Base-by-base conservation (phyloP, 2,797 vertebrate species). In the Xiphophorus birchmanni region DNA sequence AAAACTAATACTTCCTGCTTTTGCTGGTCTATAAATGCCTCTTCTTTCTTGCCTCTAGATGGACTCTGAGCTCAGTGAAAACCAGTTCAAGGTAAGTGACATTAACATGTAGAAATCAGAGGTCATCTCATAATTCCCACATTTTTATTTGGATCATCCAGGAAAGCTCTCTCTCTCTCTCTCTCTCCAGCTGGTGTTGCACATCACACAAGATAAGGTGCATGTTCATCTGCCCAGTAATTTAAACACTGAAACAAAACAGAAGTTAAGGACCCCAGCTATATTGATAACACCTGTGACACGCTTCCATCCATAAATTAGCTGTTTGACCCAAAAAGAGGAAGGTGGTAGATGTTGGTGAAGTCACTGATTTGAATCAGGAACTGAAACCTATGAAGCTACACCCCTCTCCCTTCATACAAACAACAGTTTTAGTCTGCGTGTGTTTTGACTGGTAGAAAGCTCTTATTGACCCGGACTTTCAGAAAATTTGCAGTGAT, bases 321-420 rank as follows among this genome's bases (percentile, higher is more conserved):
- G 8, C 65, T 0, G 65, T 69, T 4, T 8, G 21, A 9, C 5
- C 35, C 12, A n/a, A 35, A 83, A 84, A 73, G 44, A 17, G n/a
- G 67, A 84, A 77, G 37, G 11, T 37, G 32, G n/a, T 7, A 67
- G 35, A 47, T 47, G n/a, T 3, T 74, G 21, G 58, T 67, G 29
- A 75, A 75, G 48, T 80, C 56, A 65, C n/a, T 26, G 60, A 37
- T 84, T 73, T 71, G 37, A 18, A 75, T 37, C 7, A 58, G 10
- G 82, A 88, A 91, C n/a, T 80, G 65, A 73, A 82, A 67, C 21
- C 1, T 54, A 47, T 56, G 2, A 80, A 81, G 63, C 29, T 48
- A 56, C 21, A 18, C 29, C 4, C 7, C 17, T 8, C 2, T 26
- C 52, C 21, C 23, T 23, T 9, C 1, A 1, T 7, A 29, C 3